Evolutionary conservation across 2,797 vertebrate genomes (phyloP).

Genomic region (Sylvia borin): DNA sequence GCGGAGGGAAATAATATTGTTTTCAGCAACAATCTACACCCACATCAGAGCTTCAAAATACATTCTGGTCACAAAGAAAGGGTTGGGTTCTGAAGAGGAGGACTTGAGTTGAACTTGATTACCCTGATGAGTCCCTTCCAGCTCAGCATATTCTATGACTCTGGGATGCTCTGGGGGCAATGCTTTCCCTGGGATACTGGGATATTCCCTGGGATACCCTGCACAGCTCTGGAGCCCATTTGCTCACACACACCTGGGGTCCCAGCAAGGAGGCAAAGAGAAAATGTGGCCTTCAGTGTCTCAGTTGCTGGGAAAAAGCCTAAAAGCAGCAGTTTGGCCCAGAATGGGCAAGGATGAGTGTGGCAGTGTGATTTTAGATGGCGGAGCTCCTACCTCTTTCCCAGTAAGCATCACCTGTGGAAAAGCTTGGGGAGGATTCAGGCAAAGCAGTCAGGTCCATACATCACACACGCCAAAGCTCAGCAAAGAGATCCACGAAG

Average conservation of each 20-base stretch:
- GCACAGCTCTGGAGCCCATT: fast-evolving
- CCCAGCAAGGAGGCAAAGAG: not conserved
- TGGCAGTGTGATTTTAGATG: not conserved
- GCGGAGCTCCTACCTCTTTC: not conserved
- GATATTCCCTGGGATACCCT: too few species aligned
- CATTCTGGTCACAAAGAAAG: not conserved
- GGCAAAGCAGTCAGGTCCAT: not conserved
- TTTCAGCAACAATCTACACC: not conserved
- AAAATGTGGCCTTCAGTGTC: fast-evolving
- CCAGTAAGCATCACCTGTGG: not conserved
- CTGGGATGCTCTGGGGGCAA: fast-evolving
- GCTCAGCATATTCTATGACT: not conserved
- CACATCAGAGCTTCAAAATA: not conserved
- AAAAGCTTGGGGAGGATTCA: not conserved
- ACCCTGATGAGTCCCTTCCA: not conserved
- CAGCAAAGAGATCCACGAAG: not conserved
- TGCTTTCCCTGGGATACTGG: fast-evolving
- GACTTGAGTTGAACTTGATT: not conserved
- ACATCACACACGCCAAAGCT: not conserved
- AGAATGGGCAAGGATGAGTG: fast-evolving
- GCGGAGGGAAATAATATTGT: fast-evolving
- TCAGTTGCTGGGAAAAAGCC: not conserved
- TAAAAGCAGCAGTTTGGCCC: not conserved
- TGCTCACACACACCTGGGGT: not conserved
- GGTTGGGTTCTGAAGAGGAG: not conserved